Percentiles rank a stretch among this genome's conserved stretches.
Evolutionary conservation across 1,140 invertebrate genomes (phyloP).

Genomic region (Macrobrachium rosenbergii): DNA sequence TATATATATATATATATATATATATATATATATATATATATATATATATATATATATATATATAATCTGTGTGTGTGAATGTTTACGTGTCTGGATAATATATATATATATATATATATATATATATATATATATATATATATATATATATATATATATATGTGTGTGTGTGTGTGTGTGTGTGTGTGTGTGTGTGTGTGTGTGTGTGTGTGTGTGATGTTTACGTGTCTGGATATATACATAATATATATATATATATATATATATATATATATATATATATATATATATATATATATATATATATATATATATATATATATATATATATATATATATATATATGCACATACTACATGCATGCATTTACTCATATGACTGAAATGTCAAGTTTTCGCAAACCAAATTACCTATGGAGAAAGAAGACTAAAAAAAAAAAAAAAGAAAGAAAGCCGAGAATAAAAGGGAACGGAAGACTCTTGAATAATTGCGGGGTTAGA

Average conservation of each 20-base stretch:
- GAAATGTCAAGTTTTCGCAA: not conserved
- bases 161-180: not conserved
- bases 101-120: constrained; percentile 9
- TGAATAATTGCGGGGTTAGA: too few relatives aligned
- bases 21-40: too few relatives aligned
- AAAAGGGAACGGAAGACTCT: too few relatives aligned
- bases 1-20: too few relatives aligned
- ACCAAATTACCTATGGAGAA: not conserved
- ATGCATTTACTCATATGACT: not conserved
- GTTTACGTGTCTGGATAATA: not conserved
- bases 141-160: constrained; percentile 12
- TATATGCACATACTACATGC: not conserved
- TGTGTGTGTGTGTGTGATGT: too few relatives aligned
- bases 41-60: not conserved
- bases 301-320: not conserved
- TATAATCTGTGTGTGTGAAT: not conserved
- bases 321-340: constrained; percentile 8
- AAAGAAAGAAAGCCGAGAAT: too few relatives aligned
- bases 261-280: constrained; percentile 7
- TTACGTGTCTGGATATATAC: not conserved
- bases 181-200: too few relatives aligned
- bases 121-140: constrained; percentile 7
- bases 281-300: not conserved
- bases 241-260: not conserved
- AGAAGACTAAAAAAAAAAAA: too few relatives aligned